A percentile compares a stretch with the other conserved stretches of the same genome.
Evolutionary conservation across 2,888 invertebrate species (phyloP).

Genomic region (Chrysopilus asiliformis): DNA sequence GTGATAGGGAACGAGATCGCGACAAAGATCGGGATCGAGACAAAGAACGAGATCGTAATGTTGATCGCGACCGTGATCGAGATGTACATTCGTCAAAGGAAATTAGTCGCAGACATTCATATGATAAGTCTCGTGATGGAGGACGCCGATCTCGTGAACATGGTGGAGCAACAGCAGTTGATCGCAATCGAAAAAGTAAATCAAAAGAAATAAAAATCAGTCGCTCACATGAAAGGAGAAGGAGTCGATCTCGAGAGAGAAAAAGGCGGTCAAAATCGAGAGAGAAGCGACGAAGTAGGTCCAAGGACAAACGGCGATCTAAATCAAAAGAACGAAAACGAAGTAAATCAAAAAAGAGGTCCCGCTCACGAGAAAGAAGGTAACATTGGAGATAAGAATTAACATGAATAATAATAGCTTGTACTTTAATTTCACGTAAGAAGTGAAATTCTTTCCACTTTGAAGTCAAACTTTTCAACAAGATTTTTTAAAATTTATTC

Average conservation of each 20-base stretch:
- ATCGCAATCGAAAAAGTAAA: constrained; percentile 23
- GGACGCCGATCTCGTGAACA: constrained; percentile 20
- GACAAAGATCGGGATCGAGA: constrained; percentile 23
- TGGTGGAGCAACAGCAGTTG: constrained; percentile 16
- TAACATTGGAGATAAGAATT: no score
- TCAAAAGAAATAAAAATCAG: constrained; percentile 20
- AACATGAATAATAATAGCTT: no score
- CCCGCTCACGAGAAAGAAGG: no score
- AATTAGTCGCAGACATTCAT: constrained; percentile 22
- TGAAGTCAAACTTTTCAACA: no score
- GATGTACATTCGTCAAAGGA: constrained; percentile 19
- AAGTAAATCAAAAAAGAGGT: constrained; percentile 24
- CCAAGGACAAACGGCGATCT: constrained; percentile 20
- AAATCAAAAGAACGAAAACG: constrained; percentile 21
- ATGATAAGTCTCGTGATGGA: constrained; percentile 18
- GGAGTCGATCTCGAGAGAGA: constrained; percentile 27
- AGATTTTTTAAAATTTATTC: no score
- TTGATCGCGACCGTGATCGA: constrained; percentile 24
- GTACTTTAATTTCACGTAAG: no score
- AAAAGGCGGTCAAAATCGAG: constrained; percentile 13
- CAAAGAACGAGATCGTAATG: constrained; percentile 23
- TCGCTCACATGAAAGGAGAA: constrained; percentile 19
- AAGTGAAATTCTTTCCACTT: no score
- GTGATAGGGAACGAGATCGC: constrained; percentile 16
- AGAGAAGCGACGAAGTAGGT: constrained; percentile 10